These are phyloP conservation scores for Gyps fulvus DNA, from an alignment of 2,113 vertebrate genomes.

Conservation along the genomic window DNA sequence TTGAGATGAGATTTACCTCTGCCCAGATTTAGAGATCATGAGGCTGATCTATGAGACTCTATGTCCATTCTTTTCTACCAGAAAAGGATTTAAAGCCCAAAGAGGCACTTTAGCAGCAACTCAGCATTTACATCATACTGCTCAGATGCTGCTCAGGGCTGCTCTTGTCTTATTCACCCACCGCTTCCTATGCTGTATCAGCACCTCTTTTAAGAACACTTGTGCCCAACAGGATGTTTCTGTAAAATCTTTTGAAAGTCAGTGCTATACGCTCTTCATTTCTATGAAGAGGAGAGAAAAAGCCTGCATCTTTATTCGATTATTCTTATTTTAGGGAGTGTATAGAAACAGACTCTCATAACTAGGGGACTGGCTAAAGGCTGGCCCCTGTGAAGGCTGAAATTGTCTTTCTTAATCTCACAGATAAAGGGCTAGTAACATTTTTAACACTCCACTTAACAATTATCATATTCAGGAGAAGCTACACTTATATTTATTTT, in stretches of 20 bases:
- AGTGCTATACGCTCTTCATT: background rate
- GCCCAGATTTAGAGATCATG: background rate
- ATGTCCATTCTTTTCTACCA: background rate
- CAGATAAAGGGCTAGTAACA: background rate
- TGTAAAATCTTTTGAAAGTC: background rate
- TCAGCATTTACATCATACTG: background rate
- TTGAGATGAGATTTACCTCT: background rate
- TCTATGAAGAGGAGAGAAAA: background rate
- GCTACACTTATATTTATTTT: background rate
- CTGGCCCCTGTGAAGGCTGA: background rate
- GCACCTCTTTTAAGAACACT: background rate
- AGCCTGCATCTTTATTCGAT: background rate
- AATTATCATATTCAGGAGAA: background rate
- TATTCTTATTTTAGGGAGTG: background rate
- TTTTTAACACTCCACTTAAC: background rate
- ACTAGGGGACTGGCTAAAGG: background rate
- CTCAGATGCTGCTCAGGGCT: background rate
- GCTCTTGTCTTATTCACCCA: background rate
- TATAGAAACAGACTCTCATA: background rate
- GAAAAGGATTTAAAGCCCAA: background rate
- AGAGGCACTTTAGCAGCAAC: background rate
- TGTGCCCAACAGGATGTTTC: background rate
- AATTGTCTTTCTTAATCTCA: background rate
- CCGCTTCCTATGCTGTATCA: fast-evolving
- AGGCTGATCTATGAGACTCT: background rate